phyloP scores from a whole-genome alignment of 1,140 invertebrate species.

The Anagrus nilaparvatae region DNA sequence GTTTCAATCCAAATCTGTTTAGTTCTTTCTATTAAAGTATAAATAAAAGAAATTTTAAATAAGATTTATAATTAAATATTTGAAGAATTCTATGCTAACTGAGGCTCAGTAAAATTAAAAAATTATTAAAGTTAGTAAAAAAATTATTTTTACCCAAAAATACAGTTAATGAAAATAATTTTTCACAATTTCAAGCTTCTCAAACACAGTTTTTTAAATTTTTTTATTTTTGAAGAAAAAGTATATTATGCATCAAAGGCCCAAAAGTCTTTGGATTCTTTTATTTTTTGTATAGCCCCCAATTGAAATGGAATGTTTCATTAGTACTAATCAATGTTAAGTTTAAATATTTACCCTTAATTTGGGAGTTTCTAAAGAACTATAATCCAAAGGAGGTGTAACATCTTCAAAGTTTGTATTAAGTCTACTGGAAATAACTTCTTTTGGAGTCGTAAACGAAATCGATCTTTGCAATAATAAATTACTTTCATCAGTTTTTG shows the following conservation, averaged over 20 bases:
- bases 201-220: no score
- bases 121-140: slow-evolving; percentile 11
- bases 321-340: no score
- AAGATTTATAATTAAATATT: no score
- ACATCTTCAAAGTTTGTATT: slow-evolving; percentile 12
- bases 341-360: slow-evolving; percentile 29
- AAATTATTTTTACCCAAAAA: not conserved
- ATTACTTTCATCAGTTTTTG: not conserved
- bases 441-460: not conserved
- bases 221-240: not conserved
- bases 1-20: slow-evolving; percentile 39
- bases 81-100: no score
- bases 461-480: not conserved
- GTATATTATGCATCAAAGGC: no score
- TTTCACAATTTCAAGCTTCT: no score
- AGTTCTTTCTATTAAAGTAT: slow-evolving; percentile 43
- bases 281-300: no score
- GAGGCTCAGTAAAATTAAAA: slow-evolving; percentile 18
- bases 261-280: no score
- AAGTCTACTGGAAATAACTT: not conserved
- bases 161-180: not conserved
- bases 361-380: slow-evolving; percentile 32
- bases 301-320: no score
- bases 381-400: slow-evolving; percentile 36
- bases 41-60: no score